These are phyloP conservation scores for Strongylocentrotus purpuratus DNA, from an alignment of 35 echinoderm and acorn worm genomes.

Conservation along the genomic window DNA sequence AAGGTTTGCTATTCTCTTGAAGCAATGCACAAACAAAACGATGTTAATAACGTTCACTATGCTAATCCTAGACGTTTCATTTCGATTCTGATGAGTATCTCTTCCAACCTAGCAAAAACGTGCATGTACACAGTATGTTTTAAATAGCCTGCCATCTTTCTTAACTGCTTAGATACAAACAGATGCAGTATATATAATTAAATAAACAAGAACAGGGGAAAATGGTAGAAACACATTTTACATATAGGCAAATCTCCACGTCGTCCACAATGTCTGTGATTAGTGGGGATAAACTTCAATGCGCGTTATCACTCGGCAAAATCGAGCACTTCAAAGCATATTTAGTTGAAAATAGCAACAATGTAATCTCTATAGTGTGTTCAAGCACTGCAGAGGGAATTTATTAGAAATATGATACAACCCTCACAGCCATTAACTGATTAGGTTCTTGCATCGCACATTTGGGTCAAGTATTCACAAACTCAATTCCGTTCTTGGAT, in stretches of 20 bases:
- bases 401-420: conserved; percentile 27
- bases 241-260: not conserved
- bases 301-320: not conserved
- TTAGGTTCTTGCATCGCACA: conserved; percentile 21
- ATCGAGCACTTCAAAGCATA: not conserved
- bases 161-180: too few species aligned
- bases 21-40: not conserved
- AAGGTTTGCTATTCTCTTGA: too few species aligned
- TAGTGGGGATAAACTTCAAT: not conserved
- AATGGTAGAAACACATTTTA: not conserved
- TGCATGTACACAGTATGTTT: too few species aligned
- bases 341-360: not conserved
- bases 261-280: not conserved
- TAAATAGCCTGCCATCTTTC: too few species aligned
- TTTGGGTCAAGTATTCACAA: conserved; percentile 24
- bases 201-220: not conserved
- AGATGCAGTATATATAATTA: too few species aligned
- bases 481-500: not conserved
- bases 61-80: not conserved
- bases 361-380: conserved; percentile 14
- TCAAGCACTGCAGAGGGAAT: not conserved
- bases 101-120: not conserved
- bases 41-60: not conserved
- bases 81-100: not conserved
- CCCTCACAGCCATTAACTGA: conserved; percentile 40